Percentiles rank a stretch among this genome's conserved stretches.
phyloP scores from a whole-genome alignment of 1,140 invertebrate genomes.

The Musca domestica region DNA sequence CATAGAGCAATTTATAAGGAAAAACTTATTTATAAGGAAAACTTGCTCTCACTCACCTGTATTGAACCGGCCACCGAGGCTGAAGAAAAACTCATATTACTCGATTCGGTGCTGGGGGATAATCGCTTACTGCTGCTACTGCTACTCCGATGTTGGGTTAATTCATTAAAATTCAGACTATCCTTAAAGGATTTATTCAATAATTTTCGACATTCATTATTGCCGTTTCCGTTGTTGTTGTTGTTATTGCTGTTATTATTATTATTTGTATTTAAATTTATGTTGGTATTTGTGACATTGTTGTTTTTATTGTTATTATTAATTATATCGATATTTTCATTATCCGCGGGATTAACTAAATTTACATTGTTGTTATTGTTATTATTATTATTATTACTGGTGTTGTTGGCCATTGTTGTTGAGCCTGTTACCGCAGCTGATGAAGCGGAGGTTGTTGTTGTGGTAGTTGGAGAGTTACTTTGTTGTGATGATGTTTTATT shows the following conservation, averaged over 20 bases:
- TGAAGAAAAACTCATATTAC: slow-evolving; percentile 52
- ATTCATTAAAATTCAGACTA: slow-evolving; percentile 1
- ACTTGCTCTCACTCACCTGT: slow-evolving; percentile 40
- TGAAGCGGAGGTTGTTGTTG: neutral
- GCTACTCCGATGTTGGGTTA: neutral
- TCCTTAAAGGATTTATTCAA: slow-evolving; percentile 15
- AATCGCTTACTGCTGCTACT: slow-evolving; percentile 32
- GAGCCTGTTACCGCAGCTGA: neutral
- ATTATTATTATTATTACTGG: neutral
- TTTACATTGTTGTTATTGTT: neutral
- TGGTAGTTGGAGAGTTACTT: neutral
- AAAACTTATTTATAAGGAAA: neutral
- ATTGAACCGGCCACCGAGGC: slow-evolving; percentile 52
- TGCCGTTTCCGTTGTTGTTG: neutral
- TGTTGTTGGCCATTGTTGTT: neutral
- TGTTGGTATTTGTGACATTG: neutral
- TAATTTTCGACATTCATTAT: slow-evolving; percentile 3
- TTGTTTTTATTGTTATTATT: slow-evolving; percentile 3
- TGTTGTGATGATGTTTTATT: no score
- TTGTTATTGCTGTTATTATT: no score
- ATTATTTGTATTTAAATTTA: slow-evolving; percentile 11
- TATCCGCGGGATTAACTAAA: neutral
- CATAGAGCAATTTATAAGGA: neutral
- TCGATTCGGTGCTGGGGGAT: slow-evolving; percentile 37
- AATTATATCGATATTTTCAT: no score